Evolutionary conservation across 2,888 invertebrate genomes (phyloP).

Genomic region (Luperina testacea): DNA sequence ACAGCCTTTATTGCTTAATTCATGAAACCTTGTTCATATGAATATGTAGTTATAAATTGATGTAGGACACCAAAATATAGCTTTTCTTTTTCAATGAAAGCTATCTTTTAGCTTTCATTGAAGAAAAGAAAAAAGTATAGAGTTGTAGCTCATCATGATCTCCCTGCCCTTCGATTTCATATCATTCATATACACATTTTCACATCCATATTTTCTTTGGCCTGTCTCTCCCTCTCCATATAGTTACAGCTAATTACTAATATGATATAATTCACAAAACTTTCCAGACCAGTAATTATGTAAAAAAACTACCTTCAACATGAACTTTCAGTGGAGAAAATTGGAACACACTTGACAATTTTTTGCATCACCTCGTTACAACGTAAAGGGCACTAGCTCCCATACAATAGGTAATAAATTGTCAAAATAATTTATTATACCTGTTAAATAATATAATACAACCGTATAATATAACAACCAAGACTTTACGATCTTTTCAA

Average conservation of each 20-base stretch:
- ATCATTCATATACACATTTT: neutral
- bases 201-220: neutral
- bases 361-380: slow-evolving; percentile 45
- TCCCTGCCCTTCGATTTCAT: neutral
- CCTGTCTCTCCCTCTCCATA: neutral
- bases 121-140: neutral
- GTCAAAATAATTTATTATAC: slow-evolving; percentile 55
- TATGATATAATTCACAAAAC: slow-evolving; percentile 13
- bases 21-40: neutral
- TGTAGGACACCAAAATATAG: neutral
- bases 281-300: slow-evolving; percentile 11
- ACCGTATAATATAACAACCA: slow-evolving; percentile 47
- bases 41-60: neutral
- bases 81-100: no score
- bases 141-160: neutral
- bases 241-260: neutral
- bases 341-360: slow-evolving; percentile 50
- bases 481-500: slow-evolving; percentile 54
- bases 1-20: neutral
- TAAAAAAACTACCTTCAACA: slow-evolving; percentile 37
- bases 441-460: slow-evolving; percentile 41
- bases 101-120: no score
- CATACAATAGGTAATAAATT: slow-evolving; percentile 61
- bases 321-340: slow-evolving; percentile 53
- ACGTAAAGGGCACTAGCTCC: slow-evolving; percentile 48